A percentile compares a stretch with the other conserved stretches of the same genome.
Conservation (phyloP, 1,140 invertebrate genomes). For the Hylaeus anthracinus region DNA sequence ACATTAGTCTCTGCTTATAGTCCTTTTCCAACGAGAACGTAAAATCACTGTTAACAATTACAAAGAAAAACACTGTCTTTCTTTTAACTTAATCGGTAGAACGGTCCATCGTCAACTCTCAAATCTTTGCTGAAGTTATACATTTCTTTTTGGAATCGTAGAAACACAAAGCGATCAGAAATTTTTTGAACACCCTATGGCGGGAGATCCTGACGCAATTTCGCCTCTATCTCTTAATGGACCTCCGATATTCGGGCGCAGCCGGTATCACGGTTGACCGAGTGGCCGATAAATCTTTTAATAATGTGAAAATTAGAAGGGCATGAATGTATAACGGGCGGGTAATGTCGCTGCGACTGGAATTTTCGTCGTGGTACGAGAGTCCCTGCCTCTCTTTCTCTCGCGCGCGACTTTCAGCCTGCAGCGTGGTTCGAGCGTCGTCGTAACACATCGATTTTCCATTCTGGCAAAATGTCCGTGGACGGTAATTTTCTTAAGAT, state of each 20-base stretch:
- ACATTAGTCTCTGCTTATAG: too few relatives aligned
- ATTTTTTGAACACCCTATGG: background rate
- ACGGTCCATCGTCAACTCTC: too few relatives aligned
- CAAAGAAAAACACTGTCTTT: too few relatives aligned
- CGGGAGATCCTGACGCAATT: background rate
- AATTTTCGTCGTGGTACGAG: conserved; percentile 38
- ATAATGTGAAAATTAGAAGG: conserved; percentile 47
- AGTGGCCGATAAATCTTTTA: conserved; percentile 42
- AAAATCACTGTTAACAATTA: too few relatives aligned
- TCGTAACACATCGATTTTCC: conserved; percentile 67
- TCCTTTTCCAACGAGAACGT: too few relatives aligned
- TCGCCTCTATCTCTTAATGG: conserved; percentile 24
- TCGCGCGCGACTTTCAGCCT: background rate
- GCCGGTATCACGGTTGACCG: conserved; percentile 40
- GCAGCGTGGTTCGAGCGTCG: conserved; percentile 37
- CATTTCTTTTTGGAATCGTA: background rate
- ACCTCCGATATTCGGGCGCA: conserved; percentile 14
- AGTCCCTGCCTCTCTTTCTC: conserved; percentile 7
- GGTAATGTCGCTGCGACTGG: conserved; percentile 28
- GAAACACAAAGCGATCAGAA: background rate
- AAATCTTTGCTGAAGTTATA: too few relatives aligned
- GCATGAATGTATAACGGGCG: conserved; percentile 37
- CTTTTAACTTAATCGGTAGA: too few relatives aligned
- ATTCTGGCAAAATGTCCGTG: conserved; percentile 61
- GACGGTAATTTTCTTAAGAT: conserved; percentile 66